Conservation (phyloP, 1,140 invertebrate genomes). For the Microvelia longipes region DNA sequence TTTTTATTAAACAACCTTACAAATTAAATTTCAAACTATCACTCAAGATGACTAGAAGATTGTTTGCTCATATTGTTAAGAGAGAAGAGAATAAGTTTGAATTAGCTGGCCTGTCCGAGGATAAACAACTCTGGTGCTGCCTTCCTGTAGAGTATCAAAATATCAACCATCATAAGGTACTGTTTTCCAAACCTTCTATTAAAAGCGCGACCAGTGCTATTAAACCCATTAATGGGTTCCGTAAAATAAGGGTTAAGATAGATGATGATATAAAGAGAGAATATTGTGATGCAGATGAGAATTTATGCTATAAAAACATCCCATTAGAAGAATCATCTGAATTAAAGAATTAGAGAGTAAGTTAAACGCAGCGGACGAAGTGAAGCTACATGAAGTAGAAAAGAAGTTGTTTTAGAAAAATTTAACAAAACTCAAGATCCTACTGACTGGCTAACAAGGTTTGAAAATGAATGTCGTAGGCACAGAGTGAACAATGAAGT, state of each 20-base stretch:
- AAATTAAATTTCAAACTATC: slow-evolving; percentile 5
- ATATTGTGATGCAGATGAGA: background rate
- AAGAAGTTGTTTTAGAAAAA: slow-evolving; percentile 1
- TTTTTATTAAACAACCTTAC: slow-evolving; percentile 3
- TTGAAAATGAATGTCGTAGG: slow-evolving; percentile 3
- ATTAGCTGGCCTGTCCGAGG: slow-evolving; percentile 3
- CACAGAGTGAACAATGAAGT: background rate
- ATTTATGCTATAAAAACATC: slow-evolving; percentile 2
- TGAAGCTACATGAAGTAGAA: slow-evolving; percentile 1
- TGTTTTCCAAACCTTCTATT: slow-evolving; percentile 2
- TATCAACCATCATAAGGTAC: background rate
- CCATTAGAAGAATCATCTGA: background rate
- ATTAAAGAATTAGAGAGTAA: slow-evolving; percentile 2
- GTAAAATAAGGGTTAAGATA: slow-evolving; percentile 2
- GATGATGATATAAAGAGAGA: slow-evolving; percentile 3
- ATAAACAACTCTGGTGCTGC: background rate
- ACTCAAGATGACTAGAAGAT: background rate
- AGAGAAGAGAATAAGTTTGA: background rate
- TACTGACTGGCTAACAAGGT: background rate
- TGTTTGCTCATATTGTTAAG: background rate
- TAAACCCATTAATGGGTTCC: slow-evolving; percentile 2
- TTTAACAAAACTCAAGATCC: slow-evolving; percentile 2
- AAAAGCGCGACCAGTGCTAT: background rate
- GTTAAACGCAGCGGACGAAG: background rate
- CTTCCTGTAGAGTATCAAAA: slow-evolving; percentile 3